phyloP scores from a whole-genome alignment of 1,140 invertebrate species.

The Sarcophaga peregrina region DNA sequence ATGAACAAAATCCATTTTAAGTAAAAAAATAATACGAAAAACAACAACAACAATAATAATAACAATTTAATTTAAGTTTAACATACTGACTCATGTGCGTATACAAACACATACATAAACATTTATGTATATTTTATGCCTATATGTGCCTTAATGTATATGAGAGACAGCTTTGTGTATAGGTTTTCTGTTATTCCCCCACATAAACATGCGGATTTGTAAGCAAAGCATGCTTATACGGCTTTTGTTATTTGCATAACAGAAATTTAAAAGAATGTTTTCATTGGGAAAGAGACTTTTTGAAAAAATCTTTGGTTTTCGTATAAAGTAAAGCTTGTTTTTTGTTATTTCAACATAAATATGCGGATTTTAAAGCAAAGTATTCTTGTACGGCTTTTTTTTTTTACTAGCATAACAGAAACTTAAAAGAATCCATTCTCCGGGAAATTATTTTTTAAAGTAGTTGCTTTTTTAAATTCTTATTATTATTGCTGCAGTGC shows the following conservation, averaged over 20 bases:
- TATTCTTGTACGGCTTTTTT: too few species aligned
- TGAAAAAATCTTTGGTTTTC: too few species aligned
- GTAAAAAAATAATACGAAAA: not conserved
- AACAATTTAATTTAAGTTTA: conserved; percentile 1
- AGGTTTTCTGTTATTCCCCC: too few species aligned
- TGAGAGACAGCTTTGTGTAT: not conserved
- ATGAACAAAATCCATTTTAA: not conserved
- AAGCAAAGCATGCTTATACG: not conserved
- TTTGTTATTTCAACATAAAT: too few species aligned
- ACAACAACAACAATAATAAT: not conserved
- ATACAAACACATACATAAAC: not conserved
- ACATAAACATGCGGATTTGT: not conserved
- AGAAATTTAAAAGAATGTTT: not conserved
- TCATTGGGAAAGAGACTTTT: not conserved
- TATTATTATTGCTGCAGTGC: too few species aligned
- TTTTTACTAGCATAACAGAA: too few species aligned
- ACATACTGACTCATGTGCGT: conserved; percentile 12
- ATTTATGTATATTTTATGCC: too few species aligned
- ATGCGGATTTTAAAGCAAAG: too few species aligned
- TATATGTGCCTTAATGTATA: not conserved
- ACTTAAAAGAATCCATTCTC: too few species aligned
- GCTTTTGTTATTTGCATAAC: not conserved
- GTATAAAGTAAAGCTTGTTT: too few species aligned
- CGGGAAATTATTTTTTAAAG: too few species aligned
- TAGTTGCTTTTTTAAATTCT: too few species aligned